Base-by-base conservation (phyloP, 2,797 vertebrate species). In the Alauda arvensis region DNA sequence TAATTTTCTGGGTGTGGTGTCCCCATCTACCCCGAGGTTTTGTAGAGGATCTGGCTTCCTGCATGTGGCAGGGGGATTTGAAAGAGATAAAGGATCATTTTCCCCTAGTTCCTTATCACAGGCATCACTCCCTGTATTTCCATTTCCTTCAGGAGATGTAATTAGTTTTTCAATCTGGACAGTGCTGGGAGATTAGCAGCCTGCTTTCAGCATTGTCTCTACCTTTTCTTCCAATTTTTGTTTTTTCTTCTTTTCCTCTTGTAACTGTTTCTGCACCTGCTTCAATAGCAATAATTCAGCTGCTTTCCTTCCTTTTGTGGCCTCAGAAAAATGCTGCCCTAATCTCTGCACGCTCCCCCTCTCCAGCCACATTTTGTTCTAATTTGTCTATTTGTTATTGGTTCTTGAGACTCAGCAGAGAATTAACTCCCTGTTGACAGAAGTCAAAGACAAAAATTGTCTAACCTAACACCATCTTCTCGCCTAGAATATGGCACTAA, bases 271-370 rank as follows among this genome's bases (percentile, higher is more conserved):
- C 39, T 81, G 33, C 9, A 57, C 12, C 37, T 62, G 43, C 43
- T 39, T 69, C 33, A 68, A 12, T 45, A 45, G 19, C 10, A 40
- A n/a, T 57, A 62, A 62, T 56, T 69, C n/a, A 51, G 10, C 43
- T 51, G 14, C 37, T 69, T 69, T 68, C 25, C 20, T 62, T 43
- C 11, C 18, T 51, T 57, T 62, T 21, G 18, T 26, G 9, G 6
- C 37, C 8, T 28, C 42, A 55, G 28, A 48, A 53, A 79, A 67
- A 34, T n/a, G 11, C 31, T 74, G 28, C 19, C 16, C 34, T 37
- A 6, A 6, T 67, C 48, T 48, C 34, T 52, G 5, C 46, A 53
- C 0, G 0, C 4, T 5, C 6, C 7, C 4, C 3, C 9, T 16
- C 42, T 33, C 28, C 42, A 55, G 42, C 9, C 19, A 49, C 12